Conservation (phyloP, 2,888 invertebrate genomes). For the Brachyptera putata region DNA sequence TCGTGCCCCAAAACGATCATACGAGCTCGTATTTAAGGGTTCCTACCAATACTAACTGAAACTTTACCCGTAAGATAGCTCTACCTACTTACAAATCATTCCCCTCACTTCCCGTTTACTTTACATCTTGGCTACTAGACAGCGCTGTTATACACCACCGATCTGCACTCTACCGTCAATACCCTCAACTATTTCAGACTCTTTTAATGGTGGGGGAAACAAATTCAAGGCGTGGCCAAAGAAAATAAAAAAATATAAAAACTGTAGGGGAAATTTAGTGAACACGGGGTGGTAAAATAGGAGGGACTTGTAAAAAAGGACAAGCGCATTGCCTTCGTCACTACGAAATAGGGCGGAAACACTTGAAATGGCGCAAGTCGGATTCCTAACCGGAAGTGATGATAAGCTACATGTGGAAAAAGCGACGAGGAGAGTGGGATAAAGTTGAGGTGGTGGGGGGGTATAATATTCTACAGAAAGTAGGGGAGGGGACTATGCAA, state of each 20-base stretch:
- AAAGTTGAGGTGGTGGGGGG: not conserved
- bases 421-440: not conserved
- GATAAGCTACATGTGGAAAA: conserved; percentile 2
- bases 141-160: not conserved
- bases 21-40: too few species aligned
- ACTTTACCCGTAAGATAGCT: too few species aligned
- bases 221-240: not conserved
- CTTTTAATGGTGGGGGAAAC: not conserved
- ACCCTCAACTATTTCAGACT: not conserved
- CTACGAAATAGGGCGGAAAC: not conserved
- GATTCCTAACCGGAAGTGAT: conserved; percentile 26
- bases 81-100: too few species aligned
- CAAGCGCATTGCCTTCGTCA: not conserved
- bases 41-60: too few species aligned
- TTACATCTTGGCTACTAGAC: not conserved
- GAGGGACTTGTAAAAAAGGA: conserved; percentile 16
- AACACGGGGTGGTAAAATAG: not conserved
- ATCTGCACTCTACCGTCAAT: not conserved
- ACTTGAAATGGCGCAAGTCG: conserved; percentile 16
- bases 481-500: conserved; percentile 1
- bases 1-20: too few species aligned
- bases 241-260: not conserved
- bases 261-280: not conserved
- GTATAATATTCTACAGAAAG: not conserved
- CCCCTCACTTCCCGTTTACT: too few species aligned